Base-by-base conservation (phyloP, 2,113 vertebrate species). In the Chascanopsetta lugubris region DNA sequence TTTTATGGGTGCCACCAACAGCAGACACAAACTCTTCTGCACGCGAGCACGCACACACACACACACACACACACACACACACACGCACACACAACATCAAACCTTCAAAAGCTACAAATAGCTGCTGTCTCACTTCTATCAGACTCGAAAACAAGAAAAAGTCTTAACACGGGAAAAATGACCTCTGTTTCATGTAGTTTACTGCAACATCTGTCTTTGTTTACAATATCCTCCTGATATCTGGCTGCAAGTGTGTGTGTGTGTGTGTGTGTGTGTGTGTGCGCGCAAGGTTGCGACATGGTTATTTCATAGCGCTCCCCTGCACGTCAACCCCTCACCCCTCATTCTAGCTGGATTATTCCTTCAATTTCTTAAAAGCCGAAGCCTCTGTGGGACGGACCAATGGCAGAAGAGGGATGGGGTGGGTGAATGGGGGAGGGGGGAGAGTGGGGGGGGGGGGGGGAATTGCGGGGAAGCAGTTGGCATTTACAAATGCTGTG, bases 341-440 rank as follows among this genome's bases (percentile, higher is more conserved):
- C 29, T 49, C 38, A 77, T 70, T 83, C 68, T 24, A 61, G 40
- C 24, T 65, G 74, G 81, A 88, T 87, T 80, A 84, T 82, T 84
- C 85, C 77, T 85, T 89, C 86, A 88, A 87, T 91, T 89, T 90
- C 85, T 85, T 90, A 89, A 91, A 89, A 90, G 85, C 87, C 50
- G 22, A 82, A 76, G 79, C 82, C 71, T 83, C 68, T 12, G 38
- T 55, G 64, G 69, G 79, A 82, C 45, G 72, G 73, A 86, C 85
- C 85, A 86, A 82, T 86, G 53, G 56, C 11, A 18, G 30, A 54
- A 57, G 71, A 76, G 65, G 59, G 43, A 65, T 46, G 50, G 64
- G 73, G 65, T 43, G 61, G 71, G 56, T 43, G 63, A n/a, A n/a
- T n/a, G n/a, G n/a, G 61, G 71, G 56, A 36, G 67, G 53, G 50